Base-by-base conservation (phyloP, 2,888 invertebrate genomes). In the Limnephilus auricula region DNA sequence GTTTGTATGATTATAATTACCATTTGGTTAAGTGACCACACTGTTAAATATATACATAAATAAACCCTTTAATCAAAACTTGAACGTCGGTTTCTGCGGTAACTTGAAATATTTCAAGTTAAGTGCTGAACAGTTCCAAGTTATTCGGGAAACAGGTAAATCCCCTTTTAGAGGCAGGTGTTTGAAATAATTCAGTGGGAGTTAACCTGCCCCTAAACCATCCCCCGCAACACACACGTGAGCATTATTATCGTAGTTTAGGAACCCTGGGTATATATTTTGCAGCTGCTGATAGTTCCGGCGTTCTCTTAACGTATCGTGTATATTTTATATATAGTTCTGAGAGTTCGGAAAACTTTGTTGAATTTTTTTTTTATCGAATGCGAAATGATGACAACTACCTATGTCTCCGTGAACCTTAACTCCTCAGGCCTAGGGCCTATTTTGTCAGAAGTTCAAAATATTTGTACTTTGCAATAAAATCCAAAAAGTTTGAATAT, bases 101-200 rank as follows among this genome's bases (percentile, higher is more conserved):
- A 2, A 65, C 65, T 65, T 65, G 65, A 65, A 65, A 65, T 65
- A n/a, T 65, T 65, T n/a, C n/a, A 65, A 65, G 65, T 65, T 65
- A 25, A 65, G 65, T 65, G n/a, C 34, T 82, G 34, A 82, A 82
- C 34, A 25, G 82, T 25, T 32, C 34, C 32, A 82, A 82, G 82
- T 82, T 82, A 34, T 82, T 31, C 34, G 65, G 65, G 65, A 65
- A 25, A 65, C 65, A 82, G 34, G 34, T 82, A 82, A 82, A 82
- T 82, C 82, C 34, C 32, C 82, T n/a, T 34, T 82, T 82, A 34
- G 34, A 82, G 34, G 82, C 82, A 82, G 82, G 82, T 82, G 82
- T 82, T 82, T 82, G 34, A 82, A 82, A 82, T 82, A 82, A 82
- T 82, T 82, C 82, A 82, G 82, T 82, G 10, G 34, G n/a, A 82